Percentiles rank a stretch among this genome's conserved stretches.
phyloP scores from a whole-genome alignment of 2,888 invertebrate species.

The Clivina fossor region DNA sequence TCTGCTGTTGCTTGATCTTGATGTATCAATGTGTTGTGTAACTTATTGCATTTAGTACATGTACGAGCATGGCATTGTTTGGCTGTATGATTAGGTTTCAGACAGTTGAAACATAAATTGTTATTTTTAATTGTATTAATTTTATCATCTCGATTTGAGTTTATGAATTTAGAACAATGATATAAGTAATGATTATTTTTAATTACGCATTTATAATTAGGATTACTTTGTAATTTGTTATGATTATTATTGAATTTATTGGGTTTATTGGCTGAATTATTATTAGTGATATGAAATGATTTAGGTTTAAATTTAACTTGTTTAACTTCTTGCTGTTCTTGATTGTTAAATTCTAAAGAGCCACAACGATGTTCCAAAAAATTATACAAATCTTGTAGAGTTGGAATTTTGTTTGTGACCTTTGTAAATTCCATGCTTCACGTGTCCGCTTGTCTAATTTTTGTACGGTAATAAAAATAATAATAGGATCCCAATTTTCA shows the following conservation, averaged over 20 bases:
- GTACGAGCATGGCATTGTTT: not conserved
- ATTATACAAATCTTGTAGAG: constrained; percentile 5
- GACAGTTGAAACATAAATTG: not conserved
- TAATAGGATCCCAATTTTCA: constrained; percentile 14
- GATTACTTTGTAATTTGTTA: too few relatives aligned
- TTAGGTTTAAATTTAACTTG: too few relatives aligned
- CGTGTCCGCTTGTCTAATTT: constrained; percentile 21
- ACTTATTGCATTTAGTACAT: not conserved
- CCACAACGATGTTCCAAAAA: constrained; percentile 23
- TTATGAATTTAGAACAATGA: not conserved
- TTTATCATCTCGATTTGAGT: not conserved
- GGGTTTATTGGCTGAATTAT: not conserved
- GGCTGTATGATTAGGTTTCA: not conserved
- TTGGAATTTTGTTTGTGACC: not conserved
- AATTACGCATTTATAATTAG: too few relatives aligned
- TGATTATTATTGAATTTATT: not conserved
- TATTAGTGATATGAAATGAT: too few relatives aligned
- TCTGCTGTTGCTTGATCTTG: too few relatives aligned
- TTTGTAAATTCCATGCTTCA: constrained; percentile 15
- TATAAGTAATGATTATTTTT: constrained; percentile 9
- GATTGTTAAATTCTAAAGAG: constrained; percentile 14
- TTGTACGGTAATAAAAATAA: constrained; percentile 10
- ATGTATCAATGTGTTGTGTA: not conserved
- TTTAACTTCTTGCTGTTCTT: not conserved
- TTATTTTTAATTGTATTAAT: not conserved